Base-by-base conservation (phyloP, 2,797 vertebrate species). In the Chanos chanos region DNA sequence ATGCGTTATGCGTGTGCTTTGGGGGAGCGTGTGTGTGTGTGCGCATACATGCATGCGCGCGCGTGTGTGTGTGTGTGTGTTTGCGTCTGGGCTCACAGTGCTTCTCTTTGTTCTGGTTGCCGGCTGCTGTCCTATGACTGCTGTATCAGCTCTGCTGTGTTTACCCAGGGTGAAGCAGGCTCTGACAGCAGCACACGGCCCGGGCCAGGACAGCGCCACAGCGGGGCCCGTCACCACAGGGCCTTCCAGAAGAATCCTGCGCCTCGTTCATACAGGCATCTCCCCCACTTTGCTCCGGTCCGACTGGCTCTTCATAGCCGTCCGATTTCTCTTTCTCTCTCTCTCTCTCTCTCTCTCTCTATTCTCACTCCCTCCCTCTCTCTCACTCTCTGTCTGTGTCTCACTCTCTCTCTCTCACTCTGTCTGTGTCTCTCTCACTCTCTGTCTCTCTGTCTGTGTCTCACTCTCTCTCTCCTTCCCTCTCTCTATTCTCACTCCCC, bases 181-280 rank as follows among this genome's bases (percentile, higher is more conserved):
- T 55, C 71, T 86, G 30, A 18, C 47, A 13, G 16, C 21, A 2
- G 6, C 31, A 44, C 31, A 16, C 25, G 22, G 13, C 22, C 16
- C 55, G 27, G 43, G 54, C 27, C 50, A 61, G 34, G 41, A 19
- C 6, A 59, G 41, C 10, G 13, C 12, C 5, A 25, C 24, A 39
- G 18, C 25, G 39, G 53, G 19, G 49, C 49, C 49, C 44, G 31
- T 45, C 7, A 37, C 61, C 18, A 51, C 9, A 24, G 31, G 40
- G 34, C 12, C n/a, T 61, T 50, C 53, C 18, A 7, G 16, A 40
- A 58, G 18, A 27, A 36, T 66, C 74, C 77, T 89, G 70, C 57
- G 77, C 21, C 75, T 92, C 40, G 85, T 93, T 49, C 89, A 91
- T 79, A 86, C 91, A 34, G 84, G 84, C 0, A 85, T 93, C 31